A percentile compares a stretch with the other conserved stretches of the same genome.
Evolutionary conservation across 2,797 vertebrate species (phyloP).

Genomic region (Myiotriccus ornatus): DNA sequence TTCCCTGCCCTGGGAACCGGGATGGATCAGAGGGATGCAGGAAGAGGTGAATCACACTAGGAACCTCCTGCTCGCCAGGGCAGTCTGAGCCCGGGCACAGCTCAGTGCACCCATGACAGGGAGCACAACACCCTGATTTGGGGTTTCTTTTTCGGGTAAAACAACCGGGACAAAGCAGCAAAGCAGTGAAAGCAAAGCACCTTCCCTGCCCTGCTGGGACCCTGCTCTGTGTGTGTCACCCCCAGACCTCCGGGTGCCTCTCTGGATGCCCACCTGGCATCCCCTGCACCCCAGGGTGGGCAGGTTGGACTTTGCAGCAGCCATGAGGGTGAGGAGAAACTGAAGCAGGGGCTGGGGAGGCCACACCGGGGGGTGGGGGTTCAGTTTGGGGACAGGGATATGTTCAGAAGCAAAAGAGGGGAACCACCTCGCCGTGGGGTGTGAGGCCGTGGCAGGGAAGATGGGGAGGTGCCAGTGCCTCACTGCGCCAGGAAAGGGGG

Average conservation of each 20-base stretch:
- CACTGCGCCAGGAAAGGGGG: not conserved
- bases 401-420: accelerated
- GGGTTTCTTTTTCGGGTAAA: not conserved
- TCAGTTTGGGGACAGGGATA: not conserved
- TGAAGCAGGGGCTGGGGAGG: not conserved
- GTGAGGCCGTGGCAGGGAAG: not conserved
- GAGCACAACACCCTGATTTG: not conserved
- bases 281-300: not conserved
- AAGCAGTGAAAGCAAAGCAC: not conserved
- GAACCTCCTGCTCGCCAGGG: accelerated
- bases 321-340: not conserved
- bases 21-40: not conserved
- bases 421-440: not conserved
- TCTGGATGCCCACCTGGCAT: not conserved
- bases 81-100: not conserved
- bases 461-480: not conserved
- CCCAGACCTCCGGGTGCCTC: not conserved
- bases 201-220: not conserved
- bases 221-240: not conserved
- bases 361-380: accelerated
- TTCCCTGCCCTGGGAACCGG: not conserved
- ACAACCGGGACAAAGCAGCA: not conserved
- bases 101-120: accelerated
- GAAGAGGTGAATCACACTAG: slow-evolving; percentile 1
- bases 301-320: not conserved